Conservation (phyloP, 2,797 vertebrate species). For the Microchirus variegatus region DNA sequence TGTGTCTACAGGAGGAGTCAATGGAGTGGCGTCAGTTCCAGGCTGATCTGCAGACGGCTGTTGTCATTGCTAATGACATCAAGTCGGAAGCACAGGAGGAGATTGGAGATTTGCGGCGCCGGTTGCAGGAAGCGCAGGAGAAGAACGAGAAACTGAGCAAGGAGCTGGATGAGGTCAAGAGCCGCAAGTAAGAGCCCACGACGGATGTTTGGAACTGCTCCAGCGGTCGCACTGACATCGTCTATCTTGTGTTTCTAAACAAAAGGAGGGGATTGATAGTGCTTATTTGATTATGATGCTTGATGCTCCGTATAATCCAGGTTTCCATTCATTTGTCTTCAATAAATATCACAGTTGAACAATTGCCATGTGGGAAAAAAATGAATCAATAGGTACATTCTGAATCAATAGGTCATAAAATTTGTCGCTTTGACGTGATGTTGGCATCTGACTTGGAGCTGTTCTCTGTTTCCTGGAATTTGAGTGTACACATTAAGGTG, state of each 20-base stretch:
- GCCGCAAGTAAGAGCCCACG: conserved; percentile 89
- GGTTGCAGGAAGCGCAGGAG: conserved; percentile 90
- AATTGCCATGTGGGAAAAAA: background rate
- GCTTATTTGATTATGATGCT: conserved; percentile 11
- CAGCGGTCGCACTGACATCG: conserved; percentile 15
- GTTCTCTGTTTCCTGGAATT: no score
- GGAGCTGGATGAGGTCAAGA: conserved; percentile 93
- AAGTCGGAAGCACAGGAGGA: conserved; percentile 97
- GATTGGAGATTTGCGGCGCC: conserved; percentile 92
- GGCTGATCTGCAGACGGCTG: conserved; percentile 94
- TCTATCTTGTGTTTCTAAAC: conserved; percentile 26
- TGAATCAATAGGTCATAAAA: background rate
- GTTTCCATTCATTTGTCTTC: background rate
- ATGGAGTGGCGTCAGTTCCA: conserved; percentile 98
- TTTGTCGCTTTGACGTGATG: background rate
- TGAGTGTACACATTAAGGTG: background rate
- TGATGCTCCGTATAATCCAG: background rate
- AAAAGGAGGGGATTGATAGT: background rate
- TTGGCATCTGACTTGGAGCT: background rate
- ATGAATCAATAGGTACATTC: background rate
- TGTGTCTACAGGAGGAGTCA: conserved; percentile 88
- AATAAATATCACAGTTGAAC: conserved; percentile 4
- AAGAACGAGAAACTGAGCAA: conserved; percentile 94
- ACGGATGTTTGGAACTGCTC: background rate
- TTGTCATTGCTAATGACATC: conserved; percentile 96